Evolutionary conservation across 2,888 invertebrate genomes (phyloP).

Genomic region (Deilephila porcellus): DNA sequence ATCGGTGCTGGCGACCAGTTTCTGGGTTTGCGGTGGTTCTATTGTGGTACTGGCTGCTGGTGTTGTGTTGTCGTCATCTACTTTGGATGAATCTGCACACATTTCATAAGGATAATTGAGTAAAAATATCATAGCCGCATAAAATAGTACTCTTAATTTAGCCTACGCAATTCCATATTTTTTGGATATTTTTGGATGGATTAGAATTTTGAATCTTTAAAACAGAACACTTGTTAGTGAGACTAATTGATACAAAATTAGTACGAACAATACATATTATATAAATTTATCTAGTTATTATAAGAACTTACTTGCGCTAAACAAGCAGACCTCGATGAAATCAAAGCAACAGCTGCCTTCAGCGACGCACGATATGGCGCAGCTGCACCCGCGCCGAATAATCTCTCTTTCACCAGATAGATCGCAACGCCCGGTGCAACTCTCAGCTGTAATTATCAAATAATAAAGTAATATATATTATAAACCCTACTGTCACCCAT

Average conservation of each 20-base stretch:
- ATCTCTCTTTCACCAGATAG: not conserved
- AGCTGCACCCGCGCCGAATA: slow-evolving; percentile 80
- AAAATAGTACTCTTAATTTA: too few species aligned
- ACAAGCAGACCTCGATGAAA: slow-evolving; percentile 85
- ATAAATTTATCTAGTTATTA: not conserved
- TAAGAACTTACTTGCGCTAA: slow-evolving; percentile 46
- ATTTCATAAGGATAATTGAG: too few species aligned
- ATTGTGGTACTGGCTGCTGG: slow-evolving; percentile 26
- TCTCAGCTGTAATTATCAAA: slow-evolving; percentile 64
- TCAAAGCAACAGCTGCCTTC: slow-evolving; percentile 87
- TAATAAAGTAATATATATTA: not conserved
- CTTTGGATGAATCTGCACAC: slow-evolving; percentile 38
- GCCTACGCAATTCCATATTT: too few species aligned
- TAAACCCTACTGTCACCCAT: too few species aligned
- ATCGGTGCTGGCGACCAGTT: slow-evolving; percentile 52
- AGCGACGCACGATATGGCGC: slow-evolving; percentile 82
- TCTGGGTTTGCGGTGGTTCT: slow-evolving; percentile 56
- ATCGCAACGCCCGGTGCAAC: slow-evolving; percentile 82
- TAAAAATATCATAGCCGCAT: too few species aligned
- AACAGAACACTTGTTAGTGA: too few species aligned
- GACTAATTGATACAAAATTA: too few species aligned
- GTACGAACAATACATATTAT: not conserved
- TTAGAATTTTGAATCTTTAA: too few species aligned
- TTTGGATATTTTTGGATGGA: too few species aligned
- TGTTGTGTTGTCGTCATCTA: slow-evolving; percentile 22